phyloP scores from a whole-genome alignment of 2,888 invertebrate genomes.

The Epirrita christyi region DNA sequence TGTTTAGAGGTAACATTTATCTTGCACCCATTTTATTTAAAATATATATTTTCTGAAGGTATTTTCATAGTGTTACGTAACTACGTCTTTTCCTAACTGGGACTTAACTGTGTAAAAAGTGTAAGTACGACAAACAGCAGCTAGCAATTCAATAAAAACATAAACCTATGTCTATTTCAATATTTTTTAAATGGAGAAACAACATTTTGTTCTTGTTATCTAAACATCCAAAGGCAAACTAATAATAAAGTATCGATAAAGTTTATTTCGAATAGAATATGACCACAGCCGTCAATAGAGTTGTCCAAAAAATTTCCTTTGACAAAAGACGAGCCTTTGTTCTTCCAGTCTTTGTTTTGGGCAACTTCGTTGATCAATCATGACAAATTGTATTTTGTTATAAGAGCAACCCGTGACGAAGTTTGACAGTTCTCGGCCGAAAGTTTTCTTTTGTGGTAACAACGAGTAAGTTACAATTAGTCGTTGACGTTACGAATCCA shows the following conservation, averaged over 20 bases:
- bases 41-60: too few relatives aligned
- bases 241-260: neutral
- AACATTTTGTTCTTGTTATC: too few relatives aligned
- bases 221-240: too few relatives aligned
- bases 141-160: too few relatives aligned
- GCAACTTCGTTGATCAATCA: constrained; percentile 80
- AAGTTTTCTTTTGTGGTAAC: constrained; percentile 65
- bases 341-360: constrained; percentile 64
- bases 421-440: constrained; percentile 69
- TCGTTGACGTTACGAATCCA: constrained; percentile 49
- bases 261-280: constrained; percentile 21
- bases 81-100: too few relatives aligned
- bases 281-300: constrained; percentile 46
- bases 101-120: too few relatives aligned
- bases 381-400: constrained; percentile 80
- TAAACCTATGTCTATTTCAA: too few relatives aligned
- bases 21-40: too few relatives aligned
- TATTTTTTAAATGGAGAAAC: too few relatives aligned
- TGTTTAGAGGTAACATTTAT: too few relatives aligned
- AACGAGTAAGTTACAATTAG: constrained; percentile 64
- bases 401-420: constrained; percentile 66
- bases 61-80: too few relatives aligned
- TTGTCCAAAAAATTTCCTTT: constrained; percentile 50
- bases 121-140: too few relatives aligned
- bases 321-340: constrained; percentile 60